A percentile compares a stretch with the other conserved stretches of the same genome.
Conservation (phyloP, 2,888 invertebrate genomes). For the Auanema sp. region DNA sequence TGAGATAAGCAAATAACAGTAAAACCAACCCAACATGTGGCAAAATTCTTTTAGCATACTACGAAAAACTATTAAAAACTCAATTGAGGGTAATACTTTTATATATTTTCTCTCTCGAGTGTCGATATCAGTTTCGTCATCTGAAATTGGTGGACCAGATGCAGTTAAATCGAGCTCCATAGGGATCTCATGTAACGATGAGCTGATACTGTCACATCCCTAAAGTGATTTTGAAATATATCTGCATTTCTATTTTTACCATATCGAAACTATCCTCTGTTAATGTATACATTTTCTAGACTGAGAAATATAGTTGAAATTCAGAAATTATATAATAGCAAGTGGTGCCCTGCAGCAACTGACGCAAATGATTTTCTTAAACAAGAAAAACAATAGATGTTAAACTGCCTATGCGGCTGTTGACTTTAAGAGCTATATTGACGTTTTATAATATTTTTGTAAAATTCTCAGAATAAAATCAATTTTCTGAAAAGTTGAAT, state of each 20-base stretch:
- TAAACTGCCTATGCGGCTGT: too few relatives aligned
- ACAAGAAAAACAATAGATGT: too few relatives aligned
- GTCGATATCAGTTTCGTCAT: conserved; percentile 50
- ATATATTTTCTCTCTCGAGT: conserved; percentile 39
- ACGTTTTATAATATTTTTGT: too few relatives aligned
- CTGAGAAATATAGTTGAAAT: too few relatives aligned
- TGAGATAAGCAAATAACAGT: conserved; percentile 55
- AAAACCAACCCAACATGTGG: conserved; percentile 64
- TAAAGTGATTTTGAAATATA: conserved; percentile 11
- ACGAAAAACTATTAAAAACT: conserved; percentile 8
- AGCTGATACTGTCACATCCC: conserved; percentile 44
- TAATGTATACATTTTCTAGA: conserved; percentile 11
- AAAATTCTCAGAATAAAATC: too few relatives aligned
- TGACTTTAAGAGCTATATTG: too few relatives aligned
- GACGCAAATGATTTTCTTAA: too few relatives aligned
- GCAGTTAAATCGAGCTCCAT: conserved; percentile 58
- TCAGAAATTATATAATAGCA: too few relatives aligned
- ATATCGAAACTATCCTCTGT: conserved; percentile 19
- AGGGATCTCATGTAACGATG: conserved; percentile 52
- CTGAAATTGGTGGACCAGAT: conserved; percentile 50
- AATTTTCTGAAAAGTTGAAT: too few relatives aligned
- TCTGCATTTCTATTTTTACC: conserved; percentile 5
- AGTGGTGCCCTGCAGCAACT: too few relatives aligned
- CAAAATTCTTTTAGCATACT: conserved; percentile 59
- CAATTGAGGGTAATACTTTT: conserved; percentile 20